Percentiles rank a stretch among this genome's conserved stretches.
Evolutionary conservation across 1,140 invertebrate species (phyloP).

Genomic region (Drosophila novamexicana): DNA sequence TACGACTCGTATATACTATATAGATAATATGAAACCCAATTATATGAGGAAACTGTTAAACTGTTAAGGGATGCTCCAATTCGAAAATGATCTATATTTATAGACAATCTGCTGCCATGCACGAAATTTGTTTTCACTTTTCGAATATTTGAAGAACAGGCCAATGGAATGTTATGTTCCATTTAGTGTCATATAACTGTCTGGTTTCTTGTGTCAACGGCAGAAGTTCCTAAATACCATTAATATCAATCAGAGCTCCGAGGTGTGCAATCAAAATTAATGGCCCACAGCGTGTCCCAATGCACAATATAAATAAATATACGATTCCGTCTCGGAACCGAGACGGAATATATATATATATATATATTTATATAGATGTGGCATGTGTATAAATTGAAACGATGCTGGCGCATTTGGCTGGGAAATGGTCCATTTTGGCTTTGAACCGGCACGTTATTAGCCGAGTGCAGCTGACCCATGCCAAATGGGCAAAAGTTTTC

Average conservation of each 20-base stretch:
- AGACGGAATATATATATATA: constrained; percentile 15
- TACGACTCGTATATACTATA: too few species aligned
- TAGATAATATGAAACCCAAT: too few species aligned
- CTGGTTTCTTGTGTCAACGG: constrained; percentile 40
- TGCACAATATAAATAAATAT: constrained; percentile 36
- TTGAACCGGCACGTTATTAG: constrained; percentile 53
- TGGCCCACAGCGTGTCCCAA: constrained; percentile 52
- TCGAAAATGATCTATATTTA: neutral
- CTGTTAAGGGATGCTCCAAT: too few species aligned
- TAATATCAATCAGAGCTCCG: constrained; percentile 57
- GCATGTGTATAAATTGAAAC: too few species aligned
- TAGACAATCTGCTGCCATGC: neutral
- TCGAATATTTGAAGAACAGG: neutral
- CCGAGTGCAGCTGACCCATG: constrained; percentile 39
- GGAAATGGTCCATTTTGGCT: constrained; percentile 43
- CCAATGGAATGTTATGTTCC: constrained; percentile 3
- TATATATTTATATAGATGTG: constrained; percentile 5
- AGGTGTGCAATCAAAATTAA: constrained; percentile 55
- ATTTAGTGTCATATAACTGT: constrained; percentile 36
- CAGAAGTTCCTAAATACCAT: constrained; percentile 50
- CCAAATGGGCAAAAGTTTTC: constrained; percentile 42
- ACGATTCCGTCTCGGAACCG: too few species aligned
- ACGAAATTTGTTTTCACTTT: neutral
- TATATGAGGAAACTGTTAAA: too few species aligned
- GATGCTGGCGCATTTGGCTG: neutral